Percentiles rank a stretch among this genome's conserved stretches.
These are phyloP conservation scores for Scleropages formosus DNA, from an alignment of 2,797 vertebrate genomes.

Conservation along the genomic window DNA sequence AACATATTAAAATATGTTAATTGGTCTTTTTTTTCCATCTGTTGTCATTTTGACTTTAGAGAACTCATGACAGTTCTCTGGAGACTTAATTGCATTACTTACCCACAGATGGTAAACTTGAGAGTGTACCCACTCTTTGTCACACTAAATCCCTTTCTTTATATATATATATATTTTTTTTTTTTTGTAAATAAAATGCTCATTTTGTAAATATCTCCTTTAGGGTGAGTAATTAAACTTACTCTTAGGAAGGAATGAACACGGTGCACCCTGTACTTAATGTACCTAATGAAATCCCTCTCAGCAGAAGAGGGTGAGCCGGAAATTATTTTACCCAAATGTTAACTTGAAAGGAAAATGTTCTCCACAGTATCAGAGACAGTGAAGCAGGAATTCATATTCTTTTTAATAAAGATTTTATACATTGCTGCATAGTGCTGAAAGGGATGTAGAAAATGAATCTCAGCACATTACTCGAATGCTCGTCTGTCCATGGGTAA, in stretches of 20 bases:
- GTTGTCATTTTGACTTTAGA: slow-evolving; percentile 7
- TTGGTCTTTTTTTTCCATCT: neutral
- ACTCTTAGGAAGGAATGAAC: neutral
- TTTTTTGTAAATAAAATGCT: slow-evolving; percentile 2
- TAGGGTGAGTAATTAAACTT: neutral
- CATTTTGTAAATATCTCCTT: neutral
- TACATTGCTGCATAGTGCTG: neutral
- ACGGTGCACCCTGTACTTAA: neutral
- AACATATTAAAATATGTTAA: too few species aligned
- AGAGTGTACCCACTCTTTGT: too few species aligned
- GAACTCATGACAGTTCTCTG: neutral
- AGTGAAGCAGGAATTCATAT: too few species aligned
- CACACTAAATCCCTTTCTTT: too few species aligned
- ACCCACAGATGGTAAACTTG: too few species aligned
- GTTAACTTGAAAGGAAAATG: neutral
- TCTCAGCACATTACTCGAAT: neutral
- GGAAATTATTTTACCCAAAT: neutral
- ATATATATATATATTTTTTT: too few species aligned
- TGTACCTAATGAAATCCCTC: neutral
- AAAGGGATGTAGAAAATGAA: neutral
- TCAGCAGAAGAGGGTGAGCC: neutral
- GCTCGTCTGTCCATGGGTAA: neutral
- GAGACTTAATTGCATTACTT: neutral
- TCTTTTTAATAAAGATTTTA: neutral
- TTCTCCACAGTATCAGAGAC: neutral